Evolutionary conservation across 2,888 invertebrate genomes (phyloP).

Genomic region (Augochlorella aurata): DNA sequence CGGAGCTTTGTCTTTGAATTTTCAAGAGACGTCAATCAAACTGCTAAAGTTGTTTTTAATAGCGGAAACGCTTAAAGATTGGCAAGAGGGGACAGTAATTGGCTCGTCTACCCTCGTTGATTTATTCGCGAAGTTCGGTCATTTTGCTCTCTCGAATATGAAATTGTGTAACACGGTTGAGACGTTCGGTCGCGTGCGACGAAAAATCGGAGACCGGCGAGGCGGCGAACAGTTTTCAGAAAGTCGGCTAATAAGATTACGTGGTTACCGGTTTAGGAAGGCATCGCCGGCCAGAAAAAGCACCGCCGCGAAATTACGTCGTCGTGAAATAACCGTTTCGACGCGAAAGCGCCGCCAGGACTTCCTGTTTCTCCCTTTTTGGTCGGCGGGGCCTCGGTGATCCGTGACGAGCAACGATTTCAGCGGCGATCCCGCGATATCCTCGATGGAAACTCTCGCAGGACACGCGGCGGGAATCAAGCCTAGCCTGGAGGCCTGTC

Average conservation of each 20-base stretch:
- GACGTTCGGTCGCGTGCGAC: neutral
- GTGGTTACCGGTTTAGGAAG: constrained; percentile 43
- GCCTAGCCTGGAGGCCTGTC: neutral
- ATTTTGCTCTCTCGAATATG: neutral
- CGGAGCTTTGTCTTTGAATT: too few species aligned
- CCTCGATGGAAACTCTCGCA: constrained; percentile 6
- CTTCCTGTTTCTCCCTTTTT: constrained; percentile 60
- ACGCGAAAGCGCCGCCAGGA: constrained; percentile 40
- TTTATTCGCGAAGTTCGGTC: too few species aligned
- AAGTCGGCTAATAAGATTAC: constrained; percentile 51
- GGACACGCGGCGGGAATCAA: neutral
- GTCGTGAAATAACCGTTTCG: constrained; percentile 46
- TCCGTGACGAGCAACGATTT: constrained; percentile 53
- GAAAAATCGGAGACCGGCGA: neutral
- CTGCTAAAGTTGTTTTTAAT: too few species aligned
- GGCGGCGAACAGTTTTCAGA: constrained; percentile 27
- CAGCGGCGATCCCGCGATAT: constrained; percentile 31
- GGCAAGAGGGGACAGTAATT: too few species aligned
- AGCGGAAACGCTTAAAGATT: too few species aligned
- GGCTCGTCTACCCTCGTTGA: too few species aligned
- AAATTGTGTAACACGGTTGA: neutral
- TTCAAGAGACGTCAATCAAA: too few species aligned
- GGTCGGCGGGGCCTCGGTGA: constrained; percentile 28
- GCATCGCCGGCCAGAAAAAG: constrained; percentile 35
- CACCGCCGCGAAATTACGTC: constrained; percentile 45